Evolutionary conservation across 2,888 invertebrate genomes (phyloP), one percentile per base, ranked within the genome.

Genomic region (Ophion costatus): DNA sequence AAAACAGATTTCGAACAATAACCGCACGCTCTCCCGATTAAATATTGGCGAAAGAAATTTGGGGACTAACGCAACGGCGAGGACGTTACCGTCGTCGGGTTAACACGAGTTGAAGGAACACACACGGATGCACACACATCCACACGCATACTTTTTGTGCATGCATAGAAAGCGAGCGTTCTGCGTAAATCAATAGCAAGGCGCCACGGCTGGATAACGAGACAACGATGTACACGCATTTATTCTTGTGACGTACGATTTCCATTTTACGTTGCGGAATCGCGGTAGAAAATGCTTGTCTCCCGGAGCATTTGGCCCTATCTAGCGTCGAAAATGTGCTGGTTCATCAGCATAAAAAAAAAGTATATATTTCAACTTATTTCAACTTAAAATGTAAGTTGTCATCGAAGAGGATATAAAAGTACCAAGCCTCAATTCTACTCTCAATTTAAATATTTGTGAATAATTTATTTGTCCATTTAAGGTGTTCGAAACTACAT

Each of bases 71-170:
- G 20, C 24, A 42, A 61, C 10, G 63, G 57, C 73, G 42, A n/a
- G 51, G 63, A 71, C 56, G 56, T 85, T 71, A 76, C 63, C 69
- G 67, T 67, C 71, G 75, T 80, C 74, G 38, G 75, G 87, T 81
- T 42, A 74, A 79, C 87, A 87, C 88, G 92, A 93, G 92, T 92
- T 92, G 92, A 70, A 77, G 91, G 91, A 91, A 92, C 92, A 91
- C 92, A 91, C 88, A 89, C 78, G 83, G 91, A 91, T 90, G 90
- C 87, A 90, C 87, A 77, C 51, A 51, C 17, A 29, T 29, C 29
- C 29, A 51, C 51, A 51, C 17, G 17, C 17, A 17, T 51, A 51
- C 17, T 71, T 77, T 82, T 88, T 90, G 90, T 84, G 88, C 88
- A 87, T 88, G 83, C 88, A 85, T 73, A 76, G 61, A 82, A 75